Evolutionary conservation across 2,113 vertebrate species (phyloP).

Genomic region (Atrichornis clamosus): DNA sequence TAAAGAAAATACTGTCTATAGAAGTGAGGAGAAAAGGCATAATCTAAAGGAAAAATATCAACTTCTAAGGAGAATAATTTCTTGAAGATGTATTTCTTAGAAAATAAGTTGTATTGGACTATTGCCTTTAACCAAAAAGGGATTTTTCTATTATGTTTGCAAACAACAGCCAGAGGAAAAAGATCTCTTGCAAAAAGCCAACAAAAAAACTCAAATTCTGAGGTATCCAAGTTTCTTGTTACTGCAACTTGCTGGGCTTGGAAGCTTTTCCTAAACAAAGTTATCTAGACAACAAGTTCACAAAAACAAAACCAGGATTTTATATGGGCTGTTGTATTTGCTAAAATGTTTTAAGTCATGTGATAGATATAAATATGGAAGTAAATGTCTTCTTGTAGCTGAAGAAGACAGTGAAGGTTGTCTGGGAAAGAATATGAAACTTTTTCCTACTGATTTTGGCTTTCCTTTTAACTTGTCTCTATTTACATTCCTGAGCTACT

Average conservation of each 20-base stretch:
- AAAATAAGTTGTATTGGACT: neutral
- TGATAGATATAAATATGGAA: neutral
- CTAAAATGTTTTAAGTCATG: neutral
- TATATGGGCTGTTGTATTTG: neutral
- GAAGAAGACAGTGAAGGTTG: neutral
- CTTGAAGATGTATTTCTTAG: neutral
- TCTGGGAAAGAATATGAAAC: neutral
- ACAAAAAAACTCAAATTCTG: neutral
- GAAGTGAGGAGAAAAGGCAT: neutral
- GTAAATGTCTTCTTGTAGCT: neutral
- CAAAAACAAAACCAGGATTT: neutral
- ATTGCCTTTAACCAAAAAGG: neutral
- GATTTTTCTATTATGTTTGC: neutral
- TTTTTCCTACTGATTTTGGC: neutral
- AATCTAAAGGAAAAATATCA: neutral
- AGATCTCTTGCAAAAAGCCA: neutral
- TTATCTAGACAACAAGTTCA: neutral
- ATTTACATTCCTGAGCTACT: conserved; percentile 56
- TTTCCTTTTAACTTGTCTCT: conserved; percentile 36
- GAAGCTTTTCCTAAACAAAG: neutral
- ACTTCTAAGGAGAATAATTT: neutral
- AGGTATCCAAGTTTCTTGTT: neutral
- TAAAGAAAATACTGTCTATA: neutral
- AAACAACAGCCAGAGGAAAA: neutral
- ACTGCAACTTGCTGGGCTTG: neutral